Evolutionary conservation across 2,113 vertebrate genomes (phyloP), one percentile per base, ranked within the genome.

Genomic region (Pavo muticus): DNA sequence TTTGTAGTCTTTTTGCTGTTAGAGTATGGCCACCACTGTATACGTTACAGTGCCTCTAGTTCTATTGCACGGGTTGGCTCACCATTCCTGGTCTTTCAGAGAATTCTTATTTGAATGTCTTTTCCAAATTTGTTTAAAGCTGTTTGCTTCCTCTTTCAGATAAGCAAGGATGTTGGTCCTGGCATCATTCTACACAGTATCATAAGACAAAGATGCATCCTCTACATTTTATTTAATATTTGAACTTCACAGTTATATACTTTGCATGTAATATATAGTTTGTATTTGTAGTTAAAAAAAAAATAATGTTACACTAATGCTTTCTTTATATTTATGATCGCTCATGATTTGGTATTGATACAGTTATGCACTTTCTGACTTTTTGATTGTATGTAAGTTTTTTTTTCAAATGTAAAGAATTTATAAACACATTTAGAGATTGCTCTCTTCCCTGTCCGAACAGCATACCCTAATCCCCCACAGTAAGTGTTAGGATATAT

Each of bases 401-500:
- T 4, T 25, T 29, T 39, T 64, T 63, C 14, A 11, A 68, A 5
- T 30, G 20, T 11, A 60, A 63, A 67, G 42, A 19, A n/a, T 39
- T 73, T 90, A 54, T 25, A 78, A 91, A 4, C 8, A 59, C 11
- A 24, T 85, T 90, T 70, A 19, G 14, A 67, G 32, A 32, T 27
- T 3, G 6, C 30, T 85, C 54, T 84, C 87, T 94, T 87, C 50
- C 10, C 40, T 68, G 9, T 91, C 27, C 80, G 88, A 84, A 83
- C 7, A 91, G n/a, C n/a, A 88, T 48, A n/a, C 44, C 57, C 35
- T 85, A 56, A 78, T 23, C 37, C 15, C 39, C 69, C 81, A 39
- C 14, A 77, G 37, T 89, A 94, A 81, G 56, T 90, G 59, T 86
- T 73, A 93, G 85, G 67, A 94, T 84, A 91, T 79, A 91, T 67